These are phyloP conservation scores for Heterohyrax brucei DNA, from an alignment of 2,797 vertebrate species.

Conservation along the genomic window DNA sequence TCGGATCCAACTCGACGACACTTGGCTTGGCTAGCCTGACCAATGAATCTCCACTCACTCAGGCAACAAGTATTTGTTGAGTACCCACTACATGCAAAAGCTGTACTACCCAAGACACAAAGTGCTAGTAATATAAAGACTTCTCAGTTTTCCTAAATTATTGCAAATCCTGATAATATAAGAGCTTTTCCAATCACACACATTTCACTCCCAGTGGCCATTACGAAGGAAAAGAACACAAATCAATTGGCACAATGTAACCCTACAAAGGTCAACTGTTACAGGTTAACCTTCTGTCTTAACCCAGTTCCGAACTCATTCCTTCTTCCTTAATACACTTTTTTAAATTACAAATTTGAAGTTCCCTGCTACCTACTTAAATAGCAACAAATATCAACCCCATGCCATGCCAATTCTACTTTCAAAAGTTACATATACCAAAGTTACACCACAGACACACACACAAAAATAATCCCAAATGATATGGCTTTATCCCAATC, in stretches of 20 bases:
- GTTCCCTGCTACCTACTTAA: not conserved
- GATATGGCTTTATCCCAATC: slow-evolving; percentile 48
- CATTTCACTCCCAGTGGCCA: not conserved
- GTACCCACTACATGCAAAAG: not conserved
- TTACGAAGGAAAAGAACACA: not conserved
- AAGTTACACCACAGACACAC: not conserved
- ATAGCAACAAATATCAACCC: not conserved
- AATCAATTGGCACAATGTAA: not conserved
- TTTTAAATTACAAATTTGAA: not conserved
- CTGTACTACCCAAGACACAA: slow-evolving; percentile 22
- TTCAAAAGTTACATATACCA: slow-evolving; percentile 48
- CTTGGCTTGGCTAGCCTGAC: not conserved
- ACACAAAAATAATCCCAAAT: not conserved
- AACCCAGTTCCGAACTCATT: not conserved
- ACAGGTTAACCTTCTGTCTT: not conserved
- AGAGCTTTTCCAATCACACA: not conserved
- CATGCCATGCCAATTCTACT: not conserved
- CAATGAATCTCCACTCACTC: not conserved
- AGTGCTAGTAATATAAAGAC: not conserved
- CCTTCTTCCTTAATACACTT: not conserved
- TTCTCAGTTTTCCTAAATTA: slow-evolving; percentile 33
- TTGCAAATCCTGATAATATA: not conserved
- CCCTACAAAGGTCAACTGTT: not conserved
- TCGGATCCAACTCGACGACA: no score
- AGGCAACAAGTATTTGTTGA: not conserved